Evolutionary conservation across 2,888 invertebrate species (phyloP).

Genomic region (Rambutsinella grinnellia): DNA sequence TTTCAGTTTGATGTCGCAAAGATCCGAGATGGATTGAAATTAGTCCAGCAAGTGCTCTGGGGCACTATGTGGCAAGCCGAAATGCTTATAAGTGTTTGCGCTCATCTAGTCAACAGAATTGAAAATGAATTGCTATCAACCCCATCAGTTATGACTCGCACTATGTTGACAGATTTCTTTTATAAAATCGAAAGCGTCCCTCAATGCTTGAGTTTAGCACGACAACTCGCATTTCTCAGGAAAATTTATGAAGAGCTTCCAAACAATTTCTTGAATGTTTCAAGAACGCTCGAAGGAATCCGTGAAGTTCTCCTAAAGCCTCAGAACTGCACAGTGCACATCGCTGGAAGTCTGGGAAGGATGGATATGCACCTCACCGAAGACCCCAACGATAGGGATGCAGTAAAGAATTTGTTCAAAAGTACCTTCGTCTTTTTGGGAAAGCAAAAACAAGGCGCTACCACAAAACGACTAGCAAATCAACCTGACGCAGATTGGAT

Average conservation of each 20-base stretch:
- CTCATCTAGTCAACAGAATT: conserved; percentile 84
- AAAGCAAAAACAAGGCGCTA: conserved; percentile 33
- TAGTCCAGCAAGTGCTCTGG: conserved; percentile 82
- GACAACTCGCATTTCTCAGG: conserved; percentile 81
- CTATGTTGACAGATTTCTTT: conserved; percentile 75
- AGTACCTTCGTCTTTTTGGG: conserved; percentile 33
- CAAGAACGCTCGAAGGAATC: conserved; percentile 73
- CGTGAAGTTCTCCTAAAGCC: conserved; percentile 75
- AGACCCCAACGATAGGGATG: conserved; percentile 37
- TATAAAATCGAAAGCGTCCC: conserved; percentile 80
- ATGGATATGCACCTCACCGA: conserved; percentile 54
- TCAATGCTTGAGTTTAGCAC: conserved; percentile 78
- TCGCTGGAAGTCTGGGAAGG: conserved; percentile 77
- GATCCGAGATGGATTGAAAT: conserved; percentile 80
- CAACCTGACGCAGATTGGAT: conserved; percentile 52
- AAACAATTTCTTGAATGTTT: conserved; percentile 62
- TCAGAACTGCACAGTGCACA: conserved; percentile 77
- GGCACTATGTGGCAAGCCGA: conserved; percentile 80
- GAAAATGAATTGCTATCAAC: conserved; percentile 81
- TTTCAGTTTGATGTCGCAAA: conserved; percentile 81
- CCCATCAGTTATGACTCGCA: conserved; percentile 78
- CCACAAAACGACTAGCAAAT: conserved; percentile 49
- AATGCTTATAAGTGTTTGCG: conserved; percentile 81
- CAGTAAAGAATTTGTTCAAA: conserved; percentile 29
- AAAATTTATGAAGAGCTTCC: conserved; percentile 31